Percentiles rank a stretch among this genome's conserved stretches.
Conservation (phyloP, 2,797 vertebrate genomes). For the Epinephelus coioides region DNA sequence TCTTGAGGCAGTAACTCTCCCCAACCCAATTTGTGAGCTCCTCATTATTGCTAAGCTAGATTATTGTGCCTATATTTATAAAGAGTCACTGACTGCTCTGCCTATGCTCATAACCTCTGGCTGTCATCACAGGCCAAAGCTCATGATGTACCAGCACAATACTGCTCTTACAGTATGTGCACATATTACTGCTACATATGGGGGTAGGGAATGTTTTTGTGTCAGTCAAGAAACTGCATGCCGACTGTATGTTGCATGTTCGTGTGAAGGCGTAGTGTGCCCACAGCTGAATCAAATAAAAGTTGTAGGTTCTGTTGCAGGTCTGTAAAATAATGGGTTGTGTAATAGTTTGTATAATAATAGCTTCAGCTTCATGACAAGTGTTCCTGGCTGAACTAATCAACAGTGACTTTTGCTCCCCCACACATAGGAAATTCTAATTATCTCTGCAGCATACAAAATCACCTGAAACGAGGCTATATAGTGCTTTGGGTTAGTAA, state of each 20-base stretch:
- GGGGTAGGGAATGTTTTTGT: background rate
- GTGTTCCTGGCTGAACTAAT: slow-evolving; percentile 48
- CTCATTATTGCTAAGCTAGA: background rate
- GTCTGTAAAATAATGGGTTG: slow-evolving; percentile 4
- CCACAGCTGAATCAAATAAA: background rate
- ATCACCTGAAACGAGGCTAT: slow-evolving; percentile 56
- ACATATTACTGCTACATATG: background rate
- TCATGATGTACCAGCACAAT: background rate
- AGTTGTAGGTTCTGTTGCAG: background rate
- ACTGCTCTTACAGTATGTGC: too few species aligned
- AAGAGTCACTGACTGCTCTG: background rate
- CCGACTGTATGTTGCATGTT: background rate
- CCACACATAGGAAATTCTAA: slow-evolving; percentile 45
- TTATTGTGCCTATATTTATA: background rate
- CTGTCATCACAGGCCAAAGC: background rate
- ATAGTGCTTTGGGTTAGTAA: slow-evolving; percentile 46
- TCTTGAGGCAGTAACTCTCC: too few species aligned
- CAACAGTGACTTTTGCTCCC: slow-evolving; percentile 48
- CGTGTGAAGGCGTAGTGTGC: background rate
- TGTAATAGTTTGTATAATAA: slow-evolving; percentile 16
- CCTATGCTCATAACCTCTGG: background rate
- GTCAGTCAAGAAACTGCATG: background rate
- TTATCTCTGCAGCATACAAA: slow-evolving; percentile 52
- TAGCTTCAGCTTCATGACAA: slow-evolving; percentile 35
- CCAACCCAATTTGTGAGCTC: background rate